Percentiles rank a stretch among this genome's conserved stretches.
phyloP scores from a whole-genome alignment of 2,113 vertebrate genomes.

The Ascaphus truei region DNA sequence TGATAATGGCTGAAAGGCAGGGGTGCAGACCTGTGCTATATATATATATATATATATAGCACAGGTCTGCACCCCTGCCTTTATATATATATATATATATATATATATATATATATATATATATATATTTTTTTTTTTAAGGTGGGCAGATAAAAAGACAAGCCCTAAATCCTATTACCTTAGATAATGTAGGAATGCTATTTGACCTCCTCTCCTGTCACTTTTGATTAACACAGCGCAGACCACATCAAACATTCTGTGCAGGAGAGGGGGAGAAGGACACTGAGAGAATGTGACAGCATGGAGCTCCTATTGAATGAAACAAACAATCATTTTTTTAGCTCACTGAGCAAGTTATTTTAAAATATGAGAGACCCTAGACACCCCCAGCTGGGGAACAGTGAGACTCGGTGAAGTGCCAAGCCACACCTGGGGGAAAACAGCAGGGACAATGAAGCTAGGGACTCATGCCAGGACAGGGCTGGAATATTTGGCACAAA shows the following conservation, averaged over 20 bases:
- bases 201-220: slow-evolving; percentile 4
- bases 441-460: neutral
- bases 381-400: neutral
- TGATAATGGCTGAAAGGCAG: too few species aligned
- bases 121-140: too few species aligned
- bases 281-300: slow-evolving; percentile 12
- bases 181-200: neutral
- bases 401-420: neutral
- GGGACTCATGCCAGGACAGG: neutral
- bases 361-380: neutral
- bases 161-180: neutral
- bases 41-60: too few species aligned
- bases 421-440: neutral
- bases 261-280: neutral
- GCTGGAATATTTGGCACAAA: neutral
- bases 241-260: neutral
- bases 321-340: neutral
- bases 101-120: neutral
- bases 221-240: neutral
- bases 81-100: neutral
- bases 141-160: neutral
- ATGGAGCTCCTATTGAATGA: slow-evolving; percentile 6
- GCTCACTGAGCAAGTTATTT: neutral
- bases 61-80: neutral
- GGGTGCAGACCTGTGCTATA: too few species aligned